Evolutionary conservation across 2,797 vertebrate genomes (phyloP), one percentile per base, ranked within the genome.

Genomic region (Gorsachius magnificus): DNA sequence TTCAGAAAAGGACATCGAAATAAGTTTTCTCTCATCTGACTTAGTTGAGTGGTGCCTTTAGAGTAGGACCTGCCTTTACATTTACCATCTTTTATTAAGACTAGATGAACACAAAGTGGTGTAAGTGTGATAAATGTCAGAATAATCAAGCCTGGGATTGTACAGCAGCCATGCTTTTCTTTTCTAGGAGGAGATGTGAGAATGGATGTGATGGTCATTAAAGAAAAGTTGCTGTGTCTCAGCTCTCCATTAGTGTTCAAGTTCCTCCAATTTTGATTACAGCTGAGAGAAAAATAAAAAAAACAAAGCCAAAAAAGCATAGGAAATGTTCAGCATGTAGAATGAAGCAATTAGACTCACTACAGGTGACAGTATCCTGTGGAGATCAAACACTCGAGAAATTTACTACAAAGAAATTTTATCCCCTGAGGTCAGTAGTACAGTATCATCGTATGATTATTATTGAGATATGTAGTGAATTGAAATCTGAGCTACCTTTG

Each of bases 211-310:
- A 26, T 41, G 12, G 20, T 77, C 41, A 64, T 56, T 81, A 80
- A 66, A 29, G 16, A 78, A 33, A 70, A 41, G 6, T 14, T 71
- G 9, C 13, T 57, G 29, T 54, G 29, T 17, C 38, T 87, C 41
- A 82, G 20, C 6, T 93, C 35, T 83, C 28, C 14, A 28, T 76
- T 70, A 31, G 12, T 38, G 5, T 48, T 71, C 5, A 29, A 10
- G 3, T 1, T 74, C 13, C 13, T 43, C 20, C 20, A 51, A 16
- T n/a, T 87, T n/a, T 87, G 7, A 74, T 57, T 38, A 56, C 13
- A 63, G 43, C 26, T 0, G 3, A 77, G 0, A 15, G 15, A 1
- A 1, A 54, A 35, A 38, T 16, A 19, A 3, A 10, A 10, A 12
- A 11, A 36, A 22, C 3, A 3, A 3, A 18, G 3, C 0, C 2